These are phyloP conservation scores for Tetragonula clypearis DNA, from an alignment of 1,140 invertebrate genomes.

Conservation along the genomic window DNA sequence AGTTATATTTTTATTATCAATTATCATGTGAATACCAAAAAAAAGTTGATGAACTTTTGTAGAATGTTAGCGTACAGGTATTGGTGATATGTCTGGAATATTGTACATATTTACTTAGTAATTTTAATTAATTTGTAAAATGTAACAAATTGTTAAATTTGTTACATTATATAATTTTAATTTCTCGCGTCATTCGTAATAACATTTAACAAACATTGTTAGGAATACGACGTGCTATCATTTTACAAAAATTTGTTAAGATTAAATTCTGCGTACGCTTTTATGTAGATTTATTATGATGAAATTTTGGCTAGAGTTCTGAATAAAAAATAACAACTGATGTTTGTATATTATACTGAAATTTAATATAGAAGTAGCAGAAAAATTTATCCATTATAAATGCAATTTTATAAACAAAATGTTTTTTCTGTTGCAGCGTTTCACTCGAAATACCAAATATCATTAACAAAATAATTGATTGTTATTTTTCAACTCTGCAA, in stretches of 20 bases:
- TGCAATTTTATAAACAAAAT: slow-evolving; percentile 9
- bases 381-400: neutral
- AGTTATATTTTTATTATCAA: neutral
- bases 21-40: neutral
- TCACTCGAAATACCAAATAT: neutral
- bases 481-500: neutral
- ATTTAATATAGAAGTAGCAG: neutral
- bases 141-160: too few species aligned
- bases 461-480: neutral
- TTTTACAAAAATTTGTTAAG: too few species aligned
- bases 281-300: slow-evolving; percentile 66
- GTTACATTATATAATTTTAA: too few species aligned
- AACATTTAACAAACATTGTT: too few species aligned
- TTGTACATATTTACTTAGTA: too few species aligned
- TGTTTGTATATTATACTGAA: slow-evolving; percentile 65
- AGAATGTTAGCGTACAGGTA: too few species aligned
- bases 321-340: slow-evolving; percentile 75
- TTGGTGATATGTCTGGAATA: too few species aligned
- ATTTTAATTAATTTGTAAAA: too few species aligned
- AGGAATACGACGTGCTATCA: too few species aligned
- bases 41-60: too few species aligned
- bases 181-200: too few species aligned
- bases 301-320: slow-evolving; percentile 80
- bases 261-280: neutral
- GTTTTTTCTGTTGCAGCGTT: slow-evolving; percentile 50